phyloP scores from a whole-genome alignment of 2,797 vertebrate genomes.

The Atherinosoma microstoma region DNA sequence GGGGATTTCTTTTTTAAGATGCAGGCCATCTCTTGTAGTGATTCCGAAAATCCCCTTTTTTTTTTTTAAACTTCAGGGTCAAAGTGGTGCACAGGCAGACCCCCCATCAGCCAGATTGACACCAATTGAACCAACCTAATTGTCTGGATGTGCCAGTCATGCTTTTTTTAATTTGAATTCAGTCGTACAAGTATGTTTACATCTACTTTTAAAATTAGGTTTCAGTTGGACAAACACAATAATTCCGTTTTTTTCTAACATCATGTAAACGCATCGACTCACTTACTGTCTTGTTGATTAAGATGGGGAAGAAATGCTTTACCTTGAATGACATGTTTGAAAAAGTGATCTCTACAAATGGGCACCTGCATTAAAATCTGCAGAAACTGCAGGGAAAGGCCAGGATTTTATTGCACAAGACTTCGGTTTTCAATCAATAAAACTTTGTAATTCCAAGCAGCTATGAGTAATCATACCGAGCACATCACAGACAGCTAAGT shows the following conservation, averaged over 20 bases:
- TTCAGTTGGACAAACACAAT: neutral
- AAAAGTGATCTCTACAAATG: neutral
- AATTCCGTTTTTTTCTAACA: neutral
- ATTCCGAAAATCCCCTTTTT: neutral
- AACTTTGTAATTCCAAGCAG: neutral
- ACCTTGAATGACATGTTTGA: neutral
- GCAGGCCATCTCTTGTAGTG: neutral
- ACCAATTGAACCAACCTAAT: neutral
- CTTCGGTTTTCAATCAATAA: neutral
- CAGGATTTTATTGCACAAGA: no score
- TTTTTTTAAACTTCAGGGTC: neutral
- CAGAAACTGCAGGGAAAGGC: neutral
- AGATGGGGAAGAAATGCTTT: neutral
- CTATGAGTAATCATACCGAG: neutral
- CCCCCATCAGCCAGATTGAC: neutral
- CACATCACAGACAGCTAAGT: neutral
- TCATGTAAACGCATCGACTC: neutral
- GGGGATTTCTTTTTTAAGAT: neutral
- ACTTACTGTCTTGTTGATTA: neutral
- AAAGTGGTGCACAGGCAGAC: neutral
- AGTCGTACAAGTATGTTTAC: neutral
- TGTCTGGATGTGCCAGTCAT: neutral
- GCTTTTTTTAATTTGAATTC: neutral
- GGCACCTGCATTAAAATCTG: neutral
- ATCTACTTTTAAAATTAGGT: neutral